phyloP scores from a whole-genome alignment of 2,797 vertebrate genomes.

The Columba guinea region DNA sequence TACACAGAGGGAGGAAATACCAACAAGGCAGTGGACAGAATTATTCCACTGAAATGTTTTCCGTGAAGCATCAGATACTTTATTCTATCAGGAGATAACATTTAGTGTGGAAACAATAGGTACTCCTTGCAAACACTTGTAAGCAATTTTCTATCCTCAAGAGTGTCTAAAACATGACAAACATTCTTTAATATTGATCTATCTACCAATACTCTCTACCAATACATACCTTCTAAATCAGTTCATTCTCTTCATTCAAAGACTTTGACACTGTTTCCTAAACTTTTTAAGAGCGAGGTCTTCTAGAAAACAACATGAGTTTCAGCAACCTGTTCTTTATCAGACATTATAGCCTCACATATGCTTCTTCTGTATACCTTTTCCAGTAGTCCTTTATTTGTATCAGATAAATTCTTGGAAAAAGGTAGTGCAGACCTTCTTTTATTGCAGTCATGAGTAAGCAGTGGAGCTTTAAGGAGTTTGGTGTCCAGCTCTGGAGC shows the following conservation, averaged over 20 bases:
- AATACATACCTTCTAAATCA: neutral
- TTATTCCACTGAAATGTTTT: neutral
- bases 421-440: neutral
- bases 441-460: neutral
- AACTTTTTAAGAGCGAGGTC: neutral
- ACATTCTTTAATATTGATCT: neutral
- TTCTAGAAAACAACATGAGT: neutral
- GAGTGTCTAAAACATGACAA: neutral
- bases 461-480: neutral
- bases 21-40: neutral
- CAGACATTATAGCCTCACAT: neutral
- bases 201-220: neutral
- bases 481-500: no score
- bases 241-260: neutral
- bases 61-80: neutral
- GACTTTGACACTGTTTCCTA: neutral
- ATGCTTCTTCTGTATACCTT: accelerated
- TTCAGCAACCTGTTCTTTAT: neutral
- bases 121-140: neutral
- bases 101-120: neutral
- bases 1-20: neutral
- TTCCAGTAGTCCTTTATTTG: neutral
- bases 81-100: neutral
- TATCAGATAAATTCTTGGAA: neutral
- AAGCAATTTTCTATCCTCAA: neutral